Evolutionary conservation across 2,888 invertebrate species (phyloP).

Genomic region (Drosophila paucipuncta): DNA sequence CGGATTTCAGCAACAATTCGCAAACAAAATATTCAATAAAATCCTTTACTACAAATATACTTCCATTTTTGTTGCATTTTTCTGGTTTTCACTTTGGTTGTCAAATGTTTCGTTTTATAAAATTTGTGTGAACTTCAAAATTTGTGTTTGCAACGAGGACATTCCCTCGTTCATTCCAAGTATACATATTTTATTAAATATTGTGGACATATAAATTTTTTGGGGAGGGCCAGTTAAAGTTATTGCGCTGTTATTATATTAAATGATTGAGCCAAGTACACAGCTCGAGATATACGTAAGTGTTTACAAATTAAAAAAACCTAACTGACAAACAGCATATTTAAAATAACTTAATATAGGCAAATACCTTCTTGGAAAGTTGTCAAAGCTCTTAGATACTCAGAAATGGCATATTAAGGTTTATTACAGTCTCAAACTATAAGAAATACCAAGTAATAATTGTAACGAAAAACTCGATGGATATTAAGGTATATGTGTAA

Average conservation of each 20-base stretch:
- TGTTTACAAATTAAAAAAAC: neutral
- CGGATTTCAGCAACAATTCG: constrained; percentile 68
- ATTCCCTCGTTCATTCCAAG: constrained; percentile 26
- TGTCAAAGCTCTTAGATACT: neutral
- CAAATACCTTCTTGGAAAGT: neutral
- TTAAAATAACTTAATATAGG: neutral
- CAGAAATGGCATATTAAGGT: neutral
- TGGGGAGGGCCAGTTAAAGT: constrained; percentile 3
- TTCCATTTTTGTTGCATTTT: constrained; percentile 24
- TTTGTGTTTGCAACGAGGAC: constrained; percentile 32
- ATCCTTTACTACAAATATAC: constrained; percentile 1
- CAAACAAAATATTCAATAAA: constrained; percentile 35
- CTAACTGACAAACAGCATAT: neutral
- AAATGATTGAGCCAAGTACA: constrained; percentile 8
- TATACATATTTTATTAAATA: constrained; percentile 16
- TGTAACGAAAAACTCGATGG: neutral
- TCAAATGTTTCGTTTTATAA: constrained; percentile 33
- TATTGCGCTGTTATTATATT: constrained; percentile 15
- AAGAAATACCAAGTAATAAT: neutral
- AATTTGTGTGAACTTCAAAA: constrained; percentile 29
- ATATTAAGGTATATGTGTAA: neutral
- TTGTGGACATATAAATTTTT: constrained; percentile 9
- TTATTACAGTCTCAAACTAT: neutral
- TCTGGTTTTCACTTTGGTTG: constrained; percentile 26
- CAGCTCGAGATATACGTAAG: constrained; percentile 21